These are phyloP conservation scores for Rhagonycha lutea DNA, from an alignment of 2,888 invertebrate genomes.

Conservation along the genomic window DNA sequence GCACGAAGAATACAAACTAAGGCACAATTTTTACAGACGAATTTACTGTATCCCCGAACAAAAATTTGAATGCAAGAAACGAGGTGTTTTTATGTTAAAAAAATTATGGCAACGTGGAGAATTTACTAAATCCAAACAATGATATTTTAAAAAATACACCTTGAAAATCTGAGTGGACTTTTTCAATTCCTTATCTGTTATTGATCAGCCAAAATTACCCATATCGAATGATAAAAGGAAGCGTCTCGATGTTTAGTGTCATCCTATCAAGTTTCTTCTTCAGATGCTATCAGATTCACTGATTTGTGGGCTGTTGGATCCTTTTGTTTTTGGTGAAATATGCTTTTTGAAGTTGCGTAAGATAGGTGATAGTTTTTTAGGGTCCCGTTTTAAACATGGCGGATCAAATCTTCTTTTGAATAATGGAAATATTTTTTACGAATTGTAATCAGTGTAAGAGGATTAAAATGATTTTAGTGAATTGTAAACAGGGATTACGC, in stretches of 20 bases:
- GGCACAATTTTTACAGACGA: constrained; percentile 4
- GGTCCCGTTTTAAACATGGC: background rate
- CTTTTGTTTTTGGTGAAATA: background rate
- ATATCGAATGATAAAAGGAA: background rate
- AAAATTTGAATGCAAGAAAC: background rate
- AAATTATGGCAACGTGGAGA: background rate
- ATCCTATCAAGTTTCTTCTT: background rate
- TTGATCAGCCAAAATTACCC: background rate
- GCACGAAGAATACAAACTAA: constrained; percentile 7
- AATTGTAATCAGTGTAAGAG: background rate
- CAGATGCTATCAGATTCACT: background rate
- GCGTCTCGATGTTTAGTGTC: background rate
- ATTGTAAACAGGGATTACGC: background rate
- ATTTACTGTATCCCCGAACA: background rate
- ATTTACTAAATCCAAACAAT: background rate
- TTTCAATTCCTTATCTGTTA: background rate
- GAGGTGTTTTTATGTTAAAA: background rate
- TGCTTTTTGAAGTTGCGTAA: background rate
- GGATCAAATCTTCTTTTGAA: background rate
- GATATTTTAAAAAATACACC: background rate
- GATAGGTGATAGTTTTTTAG: background rate
- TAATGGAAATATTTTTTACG: background rate
- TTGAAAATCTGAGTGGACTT: background rate
- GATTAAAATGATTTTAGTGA: background rate
- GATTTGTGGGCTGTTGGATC: background rate